Evolutionary conservation across 1,140 invertebrate species (phyloP), one percentile per base, ranked within the genome.

Genomic region (Drosophila pandora): DNA sequence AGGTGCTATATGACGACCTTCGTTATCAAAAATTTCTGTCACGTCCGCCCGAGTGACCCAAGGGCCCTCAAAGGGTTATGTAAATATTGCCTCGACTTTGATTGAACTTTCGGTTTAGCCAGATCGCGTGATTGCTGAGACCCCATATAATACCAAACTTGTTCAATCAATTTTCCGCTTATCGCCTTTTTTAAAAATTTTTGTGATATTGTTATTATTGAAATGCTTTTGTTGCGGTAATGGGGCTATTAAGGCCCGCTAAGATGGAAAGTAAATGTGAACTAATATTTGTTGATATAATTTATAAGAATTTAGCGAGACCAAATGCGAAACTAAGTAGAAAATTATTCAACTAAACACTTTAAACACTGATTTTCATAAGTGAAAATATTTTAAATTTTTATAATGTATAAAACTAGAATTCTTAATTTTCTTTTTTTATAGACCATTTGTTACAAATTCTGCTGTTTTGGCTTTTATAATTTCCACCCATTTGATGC

Each of bases 41-140:
- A 70, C 67, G 67, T 70, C 67, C 67, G 43, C 67, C 37, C 41
- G 43, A 69, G 67, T 70, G 64, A 70, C 64, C 67, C 50, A 74
- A 60, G 48, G 71, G 71, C 55, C 55, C 43, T 47, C 54, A 28
- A 30, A 61, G 39, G 80, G 64, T 73, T 78, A 43, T 65, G 53
- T 63, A 74, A 68, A 54, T 45, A 68, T 47, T 48, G 13, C 45
- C 34, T 34, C 23, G 23, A 28, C 6, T 49, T 21, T 45, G 67
- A 71, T 71, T 71, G 45, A 71, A 77, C 75, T 69, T 37, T 70
- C 60, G 30, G 37, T 41, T 13, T 34, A 39, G 37, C 25, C 21
- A 49, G 69, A 79, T 79, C 76, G 68, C 75, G 59, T 78, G 65
- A 77, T 71, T 77, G 58, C 10, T 17, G 23, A 47, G 43, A 30